Base-by-base conservation (phyloP, 2,113 vertebrate genomes). In the Saccopteryx leptura region DNA sequence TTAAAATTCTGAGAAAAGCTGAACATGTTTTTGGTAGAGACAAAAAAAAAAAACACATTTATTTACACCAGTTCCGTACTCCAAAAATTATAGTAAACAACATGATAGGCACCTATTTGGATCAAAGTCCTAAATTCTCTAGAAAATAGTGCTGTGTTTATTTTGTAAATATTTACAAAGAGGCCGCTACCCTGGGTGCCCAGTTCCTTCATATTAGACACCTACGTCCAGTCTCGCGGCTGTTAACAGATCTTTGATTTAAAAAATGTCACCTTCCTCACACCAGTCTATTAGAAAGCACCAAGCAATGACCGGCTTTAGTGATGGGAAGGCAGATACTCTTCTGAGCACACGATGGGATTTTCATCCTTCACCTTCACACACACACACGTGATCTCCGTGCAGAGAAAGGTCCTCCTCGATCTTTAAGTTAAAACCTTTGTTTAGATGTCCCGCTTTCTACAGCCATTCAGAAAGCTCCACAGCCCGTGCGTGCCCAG, bases 161-260 rank as follows among this genome's bases (percentile, higher is more conserved):
- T 85, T 46, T 15, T 14, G 17, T 12, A n/a, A 17, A 19, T 72
- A 61, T 50, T 28, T 75, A 3, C 1, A 14, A 65, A 5, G 8
- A 2, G 3, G 11, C 18, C 13, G 17, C 28, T 14, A 23, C 50
- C 0, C 7, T 71, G 63, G 8, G 21, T 0, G 21, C 26, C 58
- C 14, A 21, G 31, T 0, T 15, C 39, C 85, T 68, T 23, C 54
- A 2, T 1, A 1, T 7, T 2, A 6, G n/a, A 56, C 71, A 48
- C 24, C 11, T 2, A 7, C 26, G 54, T 60, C 54, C 76, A 26
- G 5, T 13, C 18, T 52, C 24, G 1, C 4, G 1, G 9, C 54
- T 21, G 2, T 1, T 14, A 4, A 4, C 65, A 23, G 18, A 24
- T 21, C 56, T n/a, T 2, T 52, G 65, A 11, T 63, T 60, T 17